phyloP scores from a whole-genome alignment of 2,888 invertebrate species.

The Linyphia triangularis region DNA sequence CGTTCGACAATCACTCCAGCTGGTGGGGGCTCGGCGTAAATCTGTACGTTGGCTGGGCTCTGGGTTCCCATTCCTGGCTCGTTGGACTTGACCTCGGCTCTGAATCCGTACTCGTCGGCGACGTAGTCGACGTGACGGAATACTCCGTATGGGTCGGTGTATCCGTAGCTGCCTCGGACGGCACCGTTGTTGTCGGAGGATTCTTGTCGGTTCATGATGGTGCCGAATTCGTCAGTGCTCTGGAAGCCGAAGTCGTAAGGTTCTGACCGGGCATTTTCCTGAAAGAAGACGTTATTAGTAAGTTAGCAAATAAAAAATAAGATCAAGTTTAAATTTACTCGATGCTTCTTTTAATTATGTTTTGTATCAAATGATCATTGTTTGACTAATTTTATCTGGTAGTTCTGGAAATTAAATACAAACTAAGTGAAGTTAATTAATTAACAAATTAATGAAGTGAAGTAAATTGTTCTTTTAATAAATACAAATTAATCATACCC shows the following conservation, averaged over 20 bases:
- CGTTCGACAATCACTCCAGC: constrained; percentile 71
- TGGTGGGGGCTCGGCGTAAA: constrained; percentile 69
- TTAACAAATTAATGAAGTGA: too few relatives aligned
- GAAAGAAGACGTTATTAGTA: not conserved
- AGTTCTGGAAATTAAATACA: too few relatives aligned
- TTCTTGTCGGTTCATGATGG: constrained; percentile 69
- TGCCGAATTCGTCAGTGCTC: constrained; percentile 73
- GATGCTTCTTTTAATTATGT: too few relatives aligned
- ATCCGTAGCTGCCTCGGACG: constrained; percentile 75
- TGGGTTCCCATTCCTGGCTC: constrained; percentile 74
- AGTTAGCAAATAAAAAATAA: too few relatives aligned
- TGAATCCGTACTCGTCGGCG: constrained; percentile 69
- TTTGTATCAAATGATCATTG: too few relatives aligned
- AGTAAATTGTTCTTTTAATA: too few relatives aligned
- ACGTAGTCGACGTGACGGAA: constrained; percentile 74
- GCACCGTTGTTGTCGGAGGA: constrained; percentile 66
- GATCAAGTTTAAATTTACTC: too few relatives aligned
- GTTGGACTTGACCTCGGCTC: constrained; percentile 73
- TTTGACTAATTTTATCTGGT: too few relatives aligned
- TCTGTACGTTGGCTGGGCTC: constrained; percentile 69
- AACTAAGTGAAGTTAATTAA: too few relatives aligned
- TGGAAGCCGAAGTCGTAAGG: constrained; percentile 75
- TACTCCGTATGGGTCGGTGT: constrained; percentile 72
- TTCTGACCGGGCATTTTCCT: constrained; percentile 55
- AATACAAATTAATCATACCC: too few relatives aligned